Evolutionary conservation across 2,113 vertebrate species (phyloP).

Genomic region (Ceuthmochares aereus): DNA sequence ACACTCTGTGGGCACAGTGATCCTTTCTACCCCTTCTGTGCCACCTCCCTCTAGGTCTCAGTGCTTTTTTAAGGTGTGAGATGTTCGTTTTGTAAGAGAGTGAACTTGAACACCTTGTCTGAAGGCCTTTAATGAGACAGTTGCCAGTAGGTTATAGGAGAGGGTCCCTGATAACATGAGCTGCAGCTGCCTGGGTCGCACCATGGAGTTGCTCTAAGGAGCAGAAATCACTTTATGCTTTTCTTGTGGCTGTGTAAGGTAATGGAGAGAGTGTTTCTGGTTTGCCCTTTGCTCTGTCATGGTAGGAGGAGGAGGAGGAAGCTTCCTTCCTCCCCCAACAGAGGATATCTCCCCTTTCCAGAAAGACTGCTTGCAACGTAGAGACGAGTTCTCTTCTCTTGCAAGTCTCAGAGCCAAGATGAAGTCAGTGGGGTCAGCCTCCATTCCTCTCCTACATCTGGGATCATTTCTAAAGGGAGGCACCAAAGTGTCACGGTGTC

Average conservation of each 20-base stretch:
- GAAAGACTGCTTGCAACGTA: not conserved
- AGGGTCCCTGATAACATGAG: rapidly evolving
- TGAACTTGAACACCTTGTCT: not conserved
- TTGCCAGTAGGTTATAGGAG: not conserved
- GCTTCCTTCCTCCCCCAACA: not conserved
- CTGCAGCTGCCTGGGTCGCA: not conserved
- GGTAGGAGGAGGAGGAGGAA: not conserved
- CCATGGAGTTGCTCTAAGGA: rapidly evolving
- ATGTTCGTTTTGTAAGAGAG: not conserved
- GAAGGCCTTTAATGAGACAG: not conserved
- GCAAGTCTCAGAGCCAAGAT: not conserved
- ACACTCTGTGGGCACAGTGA: not conserved
- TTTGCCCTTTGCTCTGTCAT: not conserved
- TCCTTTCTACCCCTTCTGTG: not conserved
- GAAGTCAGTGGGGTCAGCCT: not conserved
- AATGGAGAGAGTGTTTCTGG: not conserved
- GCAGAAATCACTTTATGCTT: not conserved
- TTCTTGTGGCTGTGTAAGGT: not conserved
- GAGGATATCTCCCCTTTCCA: not conserved
- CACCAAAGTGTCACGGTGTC: too few species aligned
- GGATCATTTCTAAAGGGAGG: not conserved
- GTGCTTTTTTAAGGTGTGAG: not conserved
- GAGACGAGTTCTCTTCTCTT: not conserved
- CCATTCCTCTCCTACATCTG: not conserved
- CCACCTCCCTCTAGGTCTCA: not conserved